Conservation (phyloP, 2,113 vertebrate genomes). For the Ciconia maguari region DNA sequence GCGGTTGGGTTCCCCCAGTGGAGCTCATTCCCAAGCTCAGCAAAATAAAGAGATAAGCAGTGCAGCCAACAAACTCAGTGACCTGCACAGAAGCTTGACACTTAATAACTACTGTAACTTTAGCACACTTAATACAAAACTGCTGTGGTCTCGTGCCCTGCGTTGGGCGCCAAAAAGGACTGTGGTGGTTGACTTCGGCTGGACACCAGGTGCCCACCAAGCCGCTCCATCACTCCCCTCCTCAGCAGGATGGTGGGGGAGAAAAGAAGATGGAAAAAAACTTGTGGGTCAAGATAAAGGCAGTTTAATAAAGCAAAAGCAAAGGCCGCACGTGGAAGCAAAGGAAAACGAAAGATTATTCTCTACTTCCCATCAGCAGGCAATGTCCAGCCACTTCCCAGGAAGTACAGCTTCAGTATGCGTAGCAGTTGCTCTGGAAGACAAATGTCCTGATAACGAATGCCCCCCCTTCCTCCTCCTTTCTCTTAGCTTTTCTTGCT, state of each 20-base stretch:
- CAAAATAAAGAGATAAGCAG: neutral
- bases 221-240: neutral
- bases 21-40: neutral
- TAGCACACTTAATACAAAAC: neutral
- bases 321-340: neutral
- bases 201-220: neutral
- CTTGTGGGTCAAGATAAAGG: neutral
- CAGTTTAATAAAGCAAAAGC: neutral
- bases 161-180: neutral
- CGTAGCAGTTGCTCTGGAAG: neutral
- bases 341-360: neutral
- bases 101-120: neutral
- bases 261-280: neutral
- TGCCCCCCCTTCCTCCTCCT: neutral
- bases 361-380: neutral
- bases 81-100: neutral
- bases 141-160: neutral
- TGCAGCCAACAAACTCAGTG: neutral
- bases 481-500: neutral
- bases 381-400: neutral
- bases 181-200: neutral
- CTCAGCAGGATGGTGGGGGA: neutral
- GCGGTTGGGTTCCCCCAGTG: fast-evolving
- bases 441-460: neutral
- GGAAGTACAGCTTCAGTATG: neutral